A percentile compares a stretch with the other conserved stretches of the same genome.
Evolutionary conservation across 2,113 vertebrate species (phyloP).

Genomic region (Pituophis catenifer): DNA sequence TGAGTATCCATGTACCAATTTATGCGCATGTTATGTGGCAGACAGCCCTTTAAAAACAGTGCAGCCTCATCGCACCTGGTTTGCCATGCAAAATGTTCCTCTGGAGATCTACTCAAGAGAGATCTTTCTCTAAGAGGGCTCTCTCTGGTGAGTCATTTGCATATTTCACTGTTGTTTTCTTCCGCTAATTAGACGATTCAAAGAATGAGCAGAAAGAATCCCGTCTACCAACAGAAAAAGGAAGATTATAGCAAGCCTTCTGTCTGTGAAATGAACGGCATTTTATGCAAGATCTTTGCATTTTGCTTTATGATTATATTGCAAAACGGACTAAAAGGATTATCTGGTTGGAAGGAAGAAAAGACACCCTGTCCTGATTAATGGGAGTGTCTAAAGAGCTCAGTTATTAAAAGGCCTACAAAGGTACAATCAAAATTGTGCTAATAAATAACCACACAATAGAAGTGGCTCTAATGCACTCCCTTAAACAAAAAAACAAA

Average conservation of each 20-base stretch:
- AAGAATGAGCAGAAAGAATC: not conserved
- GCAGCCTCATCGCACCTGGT: not conserved
- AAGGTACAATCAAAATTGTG: not conserved
- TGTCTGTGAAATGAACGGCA: not conserved
- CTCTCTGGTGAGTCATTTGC: slow-evolving; percentile 1
- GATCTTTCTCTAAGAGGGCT: not conserved
- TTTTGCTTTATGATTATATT: slow-evolving; percentile 9
- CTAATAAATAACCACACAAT: not conserved
- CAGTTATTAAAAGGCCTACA: slow-evolving; percentile 11
- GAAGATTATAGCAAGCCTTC: not conserved
- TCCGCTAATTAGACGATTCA: not conserved
- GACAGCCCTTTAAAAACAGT: not conserved
- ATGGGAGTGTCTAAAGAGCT: not conserved
- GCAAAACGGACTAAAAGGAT: not conserved
- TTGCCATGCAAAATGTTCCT: not conserved
- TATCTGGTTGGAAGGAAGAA: not conserved
- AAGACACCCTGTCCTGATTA: not conserved
- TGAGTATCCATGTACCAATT: not conserved
- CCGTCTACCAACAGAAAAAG: not conserved
- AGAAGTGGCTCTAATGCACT: slow-evolving; percentile 1
- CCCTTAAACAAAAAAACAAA: not conserved
- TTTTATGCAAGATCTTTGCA: not conserved
- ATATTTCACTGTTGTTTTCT: not conserved
- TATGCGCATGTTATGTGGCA: not conserved
- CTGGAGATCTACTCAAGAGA: not conserved